Conservation (phyloP, 1,140 invertebrate species). For the Drosophila virilis region DNA sequence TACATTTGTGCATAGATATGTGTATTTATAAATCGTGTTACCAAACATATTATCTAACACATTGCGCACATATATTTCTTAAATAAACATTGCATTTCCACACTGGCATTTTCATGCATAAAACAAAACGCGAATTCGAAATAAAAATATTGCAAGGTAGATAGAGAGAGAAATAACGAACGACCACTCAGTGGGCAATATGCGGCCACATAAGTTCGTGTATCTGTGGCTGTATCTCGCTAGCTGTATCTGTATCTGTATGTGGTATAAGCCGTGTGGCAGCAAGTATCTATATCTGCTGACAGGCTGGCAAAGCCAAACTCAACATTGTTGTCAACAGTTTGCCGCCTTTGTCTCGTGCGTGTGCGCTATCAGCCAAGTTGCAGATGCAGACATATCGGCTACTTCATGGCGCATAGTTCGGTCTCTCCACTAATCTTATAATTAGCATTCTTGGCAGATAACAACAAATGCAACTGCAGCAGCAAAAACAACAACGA, state of each 20-base stretch:
- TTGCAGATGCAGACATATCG: slow-evolving; percentile 54
- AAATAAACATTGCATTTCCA: slow-evolving; percentile 42
- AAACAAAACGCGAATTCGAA: slow-evolving; percentile 21
- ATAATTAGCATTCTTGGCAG: slow-evolving; percentile 82
- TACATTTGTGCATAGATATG: too few species aligned
- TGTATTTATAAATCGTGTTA: slow-evolving; percentile 14
- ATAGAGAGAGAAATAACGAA: not conserved
- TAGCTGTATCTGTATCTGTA: slow-evolving; percentile 6
- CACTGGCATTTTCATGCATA: slow-evolving; percentile 21
- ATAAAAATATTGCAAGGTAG: slow-evolving; percentile 35
- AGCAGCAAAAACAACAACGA: slow-evolving; percentile 49
- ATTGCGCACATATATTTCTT: slow-evolving; percentile 29
- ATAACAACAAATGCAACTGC: slow-evolving; percentile 69
- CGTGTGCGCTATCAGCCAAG: slow-evolving; percentile 65
- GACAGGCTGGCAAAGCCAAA: slow-evolving; percentile 24
- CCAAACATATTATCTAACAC: slow-evolving; percentile 43
- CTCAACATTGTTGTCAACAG: slow-evolving; percentile 61
- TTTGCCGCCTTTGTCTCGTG: slow-evolving; percentile 43
- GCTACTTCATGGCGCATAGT: slow-evolving; percentile 34
- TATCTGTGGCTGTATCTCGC: slow-evolving; percentile 7
- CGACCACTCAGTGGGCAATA: slow-evolving; percentile 6
- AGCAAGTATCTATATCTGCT: slow-evolving; percentile 1
- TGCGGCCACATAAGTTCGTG: not conserved
- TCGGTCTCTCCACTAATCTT: slow-evolving; percentile 73
- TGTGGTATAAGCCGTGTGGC: not conserved